phyloP scores from a whole-genome alignment of 2,888 invertebrate genomes.

The Parasteatoda lunata region DNA sequence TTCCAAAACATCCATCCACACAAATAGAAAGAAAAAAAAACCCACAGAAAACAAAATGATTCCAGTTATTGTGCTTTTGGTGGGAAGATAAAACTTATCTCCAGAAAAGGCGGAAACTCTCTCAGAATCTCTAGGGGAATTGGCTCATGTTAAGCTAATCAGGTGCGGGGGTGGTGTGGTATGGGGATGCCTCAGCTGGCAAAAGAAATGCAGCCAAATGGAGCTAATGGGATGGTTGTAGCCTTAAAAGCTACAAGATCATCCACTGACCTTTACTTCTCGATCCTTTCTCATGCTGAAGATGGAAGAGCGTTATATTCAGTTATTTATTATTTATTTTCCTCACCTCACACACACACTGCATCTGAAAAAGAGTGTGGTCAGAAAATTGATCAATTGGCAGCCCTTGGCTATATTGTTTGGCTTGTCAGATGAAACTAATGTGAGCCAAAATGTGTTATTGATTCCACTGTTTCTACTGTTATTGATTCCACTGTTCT shows the following conservation, averaged over 20 bases:
- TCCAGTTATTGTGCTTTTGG: background rate
- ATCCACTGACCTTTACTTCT: conserved; percentile 19
- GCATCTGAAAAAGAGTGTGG: too few relatives aligned
- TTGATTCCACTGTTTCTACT: too few relatives aligned
- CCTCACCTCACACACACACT: background rate
- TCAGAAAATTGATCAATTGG: too few relatives aligned
- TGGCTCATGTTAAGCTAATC: conserved; percentile 50
- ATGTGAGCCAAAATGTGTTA: too few relatives aligned
- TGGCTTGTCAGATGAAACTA: too few relatives aligned
- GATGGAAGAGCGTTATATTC: conserved; percentile 1
- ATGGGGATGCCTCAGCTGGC: conserved; percentile 30
- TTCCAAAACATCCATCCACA: background rate
- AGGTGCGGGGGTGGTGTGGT: conserved; percentile 14
- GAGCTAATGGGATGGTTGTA: conserved; percentile 35
- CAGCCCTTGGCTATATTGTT: too few relatives aligned
- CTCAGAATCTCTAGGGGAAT: conserved; percentile 11
- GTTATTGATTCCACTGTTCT: too few relatives aligned
- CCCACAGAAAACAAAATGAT: background rate
- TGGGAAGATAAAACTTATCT: background rate
- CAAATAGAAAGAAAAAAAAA: background rate
- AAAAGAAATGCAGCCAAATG: conserved; percentile 23
- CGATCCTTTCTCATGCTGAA: conserved; percentile 3
- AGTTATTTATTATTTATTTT: background rate
- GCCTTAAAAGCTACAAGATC: conserved; percentile 45
- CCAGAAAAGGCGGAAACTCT: background rate